These are phyloP conservation scores for Merluccius polli DNA, from an alignment of 2,797 vertebrate species.

Conservation along the genomic window DNA sequence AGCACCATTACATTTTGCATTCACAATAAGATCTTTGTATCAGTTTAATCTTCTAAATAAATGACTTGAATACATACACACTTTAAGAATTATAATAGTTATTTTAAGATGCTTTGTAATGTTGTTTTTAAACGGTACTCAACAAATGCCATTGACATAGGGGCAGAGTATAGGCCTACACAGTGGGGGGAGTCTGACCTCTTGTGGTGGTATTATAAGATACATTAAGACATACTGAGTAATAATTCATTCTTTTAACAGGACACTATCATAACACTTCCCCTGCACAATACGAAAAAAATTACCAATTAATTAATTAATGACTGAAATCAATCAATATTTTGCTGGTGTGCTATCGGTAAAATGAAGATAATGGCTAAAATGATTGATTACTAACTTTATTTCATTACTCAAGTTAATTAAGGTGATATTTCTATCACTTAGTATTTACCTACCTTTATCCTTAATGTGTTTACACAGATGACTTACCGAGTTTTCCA, in stretches of 20 bases:
- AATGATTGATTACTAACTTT: neutral
- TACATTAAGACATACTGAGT: slow-evolving; percentile 21
- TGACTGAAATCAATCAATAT: neutral
- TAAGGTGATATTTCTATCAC: neutral
- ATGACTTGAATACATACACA: neutral
- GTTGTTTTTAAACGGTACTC: neutral
- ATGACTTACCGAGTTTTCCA: neutral
- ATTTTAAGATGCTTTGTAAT: neutral
- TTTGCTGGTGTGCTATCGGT: neutral
- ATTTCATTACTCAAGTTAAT: neutral
- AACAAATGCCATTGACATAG: neutral
- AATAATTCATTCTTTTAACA: neutral
- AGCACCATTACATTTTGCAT: neutral
- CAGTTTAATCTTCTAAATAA: no score
- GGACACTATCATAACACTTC: neutral
- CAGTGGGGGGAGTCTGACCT: slow-evolving; percentile 35
- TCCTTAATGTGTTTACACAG: neutral
- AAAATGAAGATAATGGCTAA: neutral
- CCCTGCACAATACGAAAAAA: neutral
- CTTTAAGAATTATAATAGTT: neutral
- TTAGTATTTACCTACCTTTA: neutral
- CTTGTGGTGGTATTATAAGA: slow-evolving; percentile 44
- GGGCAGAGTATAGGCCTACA: slow-evolving; percentile 10
- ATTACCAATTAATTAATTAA: neutral
- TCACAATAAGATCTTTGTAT: no score